Percentiles rank a stretch among this genome's conserved stretches.
These are phyloP conservation scores for Phataginus tricuspis DNA, from an alignment of 2,797 vertebrate species.

Conservation along the genomic window DNA sequence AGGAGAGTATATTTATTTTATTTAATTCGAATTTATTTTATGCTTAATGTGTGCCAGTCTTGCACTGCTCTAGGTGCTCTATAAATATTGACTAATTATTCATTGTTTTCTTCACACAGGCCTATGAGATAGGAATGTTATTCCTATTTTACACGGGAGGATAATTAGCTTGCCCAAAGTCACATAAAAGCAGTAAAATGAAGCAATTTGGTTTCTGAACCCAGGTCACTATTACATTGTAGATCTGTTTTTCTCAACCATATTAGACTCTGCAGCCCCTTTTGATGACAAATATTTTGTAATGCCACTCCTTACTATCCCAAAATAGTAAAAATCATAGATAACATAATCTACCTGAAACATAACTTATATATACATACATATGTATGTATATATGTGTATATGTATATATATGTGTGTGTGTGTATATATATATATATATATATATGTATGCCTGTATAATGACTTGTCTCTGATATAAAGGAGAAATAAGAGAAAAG, in stretches of 20 bases:
- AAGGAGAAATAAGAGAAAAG: neutral
- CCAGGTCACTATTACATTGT: neutral
- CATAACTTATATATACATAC: neutral
- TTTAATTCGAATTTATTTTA: neutral
- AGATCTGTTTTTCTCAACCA: neutral
- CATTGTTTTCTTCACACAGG: neutral
- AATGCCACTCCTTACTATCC: neutral
- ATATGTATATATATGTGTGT: no score
- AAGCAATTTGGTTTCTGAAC: neutral
- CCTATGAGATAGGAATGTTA: neutral
- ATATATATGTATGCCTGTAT: neutral
- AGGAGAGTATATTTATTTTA: neutral
- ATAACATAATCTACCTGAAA: neutral
- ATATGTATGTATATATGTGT: no score
- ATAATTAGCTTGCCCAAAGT: neutral
- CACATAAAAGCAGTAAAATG: neutral
- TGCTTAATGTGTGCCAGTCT: neutral
- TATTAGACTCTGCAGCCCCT: neutral
- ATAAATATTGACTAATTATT: conserved; percentile 21
- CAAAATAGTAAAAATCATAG: neutral
- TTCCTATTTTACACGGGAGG: neutral
- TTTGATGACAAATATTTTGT: conserved; percentile 17
- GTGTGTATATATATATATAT: no score
- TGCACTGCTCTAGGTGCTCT: neutral
- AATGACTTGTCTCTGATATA: neutral